Conservation (phyloP, 1,140 invertebrate genomes). For the Papilio dardanus region DNA sequence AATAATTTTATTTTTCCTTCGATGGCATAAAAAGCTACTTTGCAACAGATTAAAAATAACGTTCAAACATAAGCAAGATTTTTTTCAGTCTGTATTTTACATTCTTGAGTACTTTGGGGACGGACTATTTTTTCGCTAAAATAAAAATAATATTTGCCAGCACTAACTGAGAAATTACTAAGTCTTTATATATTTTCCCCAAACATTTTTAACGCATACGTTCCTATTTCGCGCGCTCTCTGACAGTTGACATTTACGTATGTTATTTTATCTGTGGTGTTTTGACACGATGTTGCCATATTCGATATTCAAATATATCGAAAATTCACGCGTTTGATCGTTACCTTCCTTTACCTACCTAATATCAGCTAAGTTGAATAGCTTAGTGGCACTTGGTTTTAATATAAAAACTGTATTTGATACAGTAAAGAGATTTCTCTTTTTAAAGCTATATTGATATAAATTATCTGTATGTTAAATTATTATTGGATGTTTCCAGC, state of each 20-base stretch:
- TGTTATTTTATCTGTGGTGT: constrained; percentile 24
- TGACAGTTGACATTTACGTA: constrained; percentile 34
- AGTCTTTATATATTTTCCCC: neutral
- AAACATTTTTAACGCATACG: neutral
- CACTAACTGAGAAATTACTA: neutral
- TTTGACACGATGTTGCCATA: constrained; percentile 4
- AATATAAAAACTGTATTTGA: constrained; percentile 70
- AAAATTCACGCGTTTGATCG: neutral
- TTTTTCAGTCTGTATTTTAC: constrained; percentile 53
- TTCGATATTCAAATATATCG: constrained; percentile 14
- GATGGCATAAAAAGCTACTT: neutral
- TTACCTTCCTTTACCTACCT: constrained; percentile 39
- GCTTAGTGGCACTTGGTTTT: constrained; percentile 67
- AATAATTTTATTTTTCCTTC: too few relatives aligned
- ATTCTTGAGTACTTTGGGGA: constrained; percentile 55
- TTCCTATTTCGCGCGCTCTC: constrained; percentile 22
- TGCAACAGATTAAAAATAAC: neutral
- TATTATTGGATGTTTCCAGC: too few relatives aligned
- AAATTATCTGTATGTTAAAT: constrained; percentile 77
- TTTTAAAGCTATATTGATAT: constrained; percentile 78
- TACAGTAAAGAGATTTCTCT: constrained; percentile 69
- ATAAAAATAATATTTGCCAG: constrained; percentile 29
- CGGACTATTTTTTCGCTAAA: constrained; percentile 54
- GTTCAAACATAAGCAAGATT: constrained; percentile 33
- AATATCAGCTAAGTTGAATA: constrained; percentile 45